Base-by-base conservation (phyloP, 1,140 invertebrate species). In the Atta colombica region DNA sequence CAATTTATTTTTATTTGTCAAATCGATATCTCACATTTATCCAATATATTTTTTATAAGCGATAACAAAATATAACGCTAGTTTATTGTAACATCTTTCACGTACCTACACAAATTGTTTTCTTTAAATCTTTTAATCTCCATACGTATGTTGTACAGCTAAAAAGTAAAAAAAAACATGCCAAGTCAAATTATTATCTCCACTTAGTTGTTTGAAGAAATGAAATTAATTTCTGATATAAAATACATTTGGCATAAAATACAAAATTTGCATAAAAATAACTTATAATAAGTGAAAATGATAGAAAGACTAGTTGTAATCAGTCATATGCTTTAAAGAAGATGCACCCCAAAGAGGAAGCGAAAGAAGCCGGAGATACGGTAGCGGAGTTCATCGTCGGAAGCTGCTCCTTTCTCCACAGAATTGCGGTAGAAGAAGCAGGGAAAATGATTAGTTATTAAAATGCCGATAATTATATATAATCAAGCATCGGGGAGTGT, bases 381-480 rank as follows among this genome's bases (percentile, higher is more conserved):
- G 94, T 95, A 95, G 94, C 94, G 91, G 90, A 87, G 89, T 86
- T 89, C 61, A 81, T 91, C 92, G 91, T 94, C 94, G 94, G 92
- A 94, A 93, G 94, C 93, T 92, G 93, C 93, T 93, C 90, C 94
- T 92, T 93, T 92, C 93, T 94, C 90, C 93, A 86, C 92, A 91
- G 88, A 90, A 94, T 93, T 94, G 92, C 88, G 92, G 91, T 87
- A 85, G 65, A 80, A 90, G 92, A 91, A 92, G 91, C 89, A 86
- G 90, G 92, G 91, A 93, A 95, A 95, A 95, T 95, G 94, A 95
- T 95, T 94, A 95, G 94, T 95, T 95, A 95, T 95, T 95, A 95
- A 95, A 95, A 95, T 95, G 92, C 94, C 93, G 93, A 95, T 95
- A 95, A 95, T 95, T 94, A 95, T 92, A 95, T 95, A 95, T 95